Percentiles rank a stretch among this genome's conserved stretches.
These are phyloP conservation scores for Puntigrus tetrazona DNA, from an alignment of 2,113 vertebrate species.

Conservation along the genomic window DNA sequence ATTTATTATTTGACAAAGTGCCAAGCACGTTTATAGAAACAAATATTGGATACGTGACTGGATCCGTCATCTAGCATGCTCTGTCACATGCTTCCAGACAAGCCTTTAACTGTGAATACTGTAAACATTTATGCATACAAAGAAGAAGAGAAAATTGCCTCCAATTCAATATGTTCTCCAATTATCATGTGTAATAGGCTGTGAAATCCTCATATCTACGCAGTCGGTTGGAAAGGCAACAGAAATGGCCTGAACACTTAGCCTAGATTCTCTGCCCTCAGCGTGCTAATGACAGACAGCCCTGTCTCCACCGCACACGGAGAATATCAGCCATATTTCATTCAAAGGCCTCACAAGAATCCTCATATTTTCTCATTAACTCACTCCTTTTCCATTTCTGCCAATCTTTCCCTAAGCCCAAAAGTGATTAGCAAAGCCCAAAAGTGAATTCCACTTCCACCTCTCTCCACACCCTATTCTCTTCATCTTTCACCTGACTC, in stretches of 20 bases:
- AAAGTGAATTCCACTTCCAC: conserved; percentile 28
- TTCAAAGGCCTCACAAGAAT: conserved; percentile 28
- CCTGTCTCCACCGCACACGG: conserved; percentile 71
- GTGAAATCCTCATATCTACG: conserved; percentile 81
- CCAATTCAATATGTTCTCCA: conserved; percentile 75
- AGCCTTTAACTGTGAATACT: conserved; percentile 45
- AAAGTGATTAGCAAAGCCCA: conserved; percentile 38
- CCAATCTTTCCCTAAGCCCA: conserved; percentile 19
- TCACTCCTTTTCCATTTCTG: conserved; percentile 32
- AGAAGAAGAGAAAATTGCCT: conserved; percentile 65
- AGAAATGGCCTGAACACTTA: conserved; percentile 76
- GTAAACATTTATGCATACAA: conserved; percentile 46
- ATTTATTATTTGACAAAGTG: conserved; percentile 59
- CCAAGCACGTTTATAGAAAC: conserved; percentile 68
- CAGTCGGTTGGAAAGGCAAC: conserved; percentile 75
- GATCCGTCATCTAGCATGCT: conserved; percentile 2
- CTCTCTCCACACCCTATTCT: not conserved
- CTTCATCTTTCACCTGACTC: conserved; percentile 3
- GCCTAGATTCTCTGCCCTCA: conserved; percentile 72
- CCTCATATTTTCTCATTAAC: conserved; percentile 32
- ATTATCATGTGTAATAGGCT: conserved; percentile 82
- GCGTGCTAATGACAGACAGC: conserved; percentile 73
- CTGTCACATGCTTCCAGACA: conserved; percentile 11
- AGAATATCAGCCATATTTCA: conserved; percentile 63
- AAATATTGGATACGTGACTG: conserved; percentile 23